These are phyloP conservation scores for Bactericera cockerelli DNA, from an alignment of 1,140 invertebrate genomes.

Conservation along the genomic window DNA sequence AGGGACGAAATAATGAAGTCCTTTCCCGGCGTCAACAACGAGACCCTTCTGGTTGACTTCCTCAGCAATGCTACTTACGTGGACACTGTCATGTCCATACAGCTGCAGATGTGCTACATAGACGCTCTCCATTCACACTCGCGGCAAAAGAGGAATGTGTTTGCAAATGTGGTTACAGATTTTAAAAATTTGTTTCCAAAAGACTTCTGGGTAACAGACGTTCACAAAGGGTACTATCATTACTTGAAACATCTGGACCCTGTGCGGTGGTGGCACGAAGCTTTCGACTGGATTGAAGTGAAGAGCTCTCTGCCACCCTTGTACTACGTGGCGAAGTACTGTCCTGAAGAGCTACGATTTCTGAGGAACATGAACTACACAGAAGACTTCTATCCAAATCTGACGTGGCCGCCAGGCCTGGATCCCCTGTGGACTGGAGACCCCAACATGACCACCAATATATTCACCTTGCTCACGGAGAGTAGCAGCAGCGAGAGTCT, in stretches of 20 bases:
- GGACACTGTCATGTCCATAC: not conserved
- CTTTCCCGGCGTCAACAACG: not conserved
- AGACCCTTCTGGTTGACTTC: not conserved
- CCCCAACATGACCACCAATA: not conserved
- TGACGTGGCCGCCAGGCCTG: not conserved
- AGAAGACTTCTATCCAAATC: not conserved
- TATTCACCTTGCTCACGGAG: not conserved
- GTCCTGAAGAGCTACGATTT: not conserved
- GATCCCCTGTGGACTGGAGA: not conserved
- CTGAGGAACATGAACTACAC: not conserved
- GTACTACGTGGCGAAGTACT: not conserved
- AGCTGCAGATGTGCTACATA: not conserved
- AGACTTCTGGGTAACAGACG: constrained; percentile 1
- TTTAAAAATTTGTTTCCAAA: constrained; percentile 2
- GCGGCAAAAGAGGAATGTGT: not conserved
- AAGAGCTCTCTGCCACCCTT: not conserved
- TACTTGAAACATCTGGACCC: constrained; percentile 7
- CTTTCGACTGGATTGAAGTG: not conserved
- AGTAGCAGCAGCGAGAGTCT: constrained; percentile 6
- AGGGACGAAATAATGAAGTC: not conserved
- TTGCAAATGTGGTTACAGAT: too few relatives aligned
- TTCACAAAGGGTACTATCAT: not conserved
- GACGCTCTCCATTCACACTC: not conserved
- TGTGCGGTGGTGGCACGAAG: not conserved
- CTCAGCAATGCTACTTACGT: not conserved